Evolutionary conservation across 1,140 invertebrate genomes (phyloP).

Genomic region (Triops longicaudatus): DNA sequence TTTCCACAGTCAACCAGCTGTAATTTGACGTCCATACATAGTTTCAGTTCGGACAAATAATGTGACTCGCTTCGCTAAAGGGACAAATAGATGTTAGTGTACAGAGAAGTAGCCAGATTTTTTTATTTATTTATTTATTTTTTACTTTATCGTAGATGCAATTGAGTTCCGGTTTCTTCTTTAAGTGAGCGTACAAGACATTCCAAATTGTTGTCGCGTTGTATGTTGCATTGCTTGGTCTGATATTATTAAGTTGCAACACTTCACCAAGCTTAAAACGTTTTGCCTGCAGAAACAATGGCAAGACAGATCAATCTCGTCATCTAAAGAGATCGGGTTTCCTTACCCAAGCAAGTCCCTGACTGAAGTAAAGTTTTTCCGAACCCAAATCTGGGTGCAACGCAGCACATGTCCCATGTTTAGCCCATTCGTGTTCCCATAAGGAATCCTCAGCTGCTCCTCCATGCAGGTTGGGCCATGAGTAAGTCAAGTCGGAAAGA

Average conservation of each 20-base stretch:
- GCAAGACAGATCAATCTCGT: not conserved
- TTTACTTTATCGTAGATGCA: constrained; percentile 22
- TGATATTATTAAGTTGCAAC: not conserved
- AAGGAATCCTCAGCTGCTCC: constrained; percentile 49
- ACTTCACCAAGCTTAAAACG: constrained; percentile 9
- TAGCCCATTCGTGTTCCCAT: constrained; percentile 76
- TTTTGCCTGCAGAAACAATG: constrained; percentile 13
- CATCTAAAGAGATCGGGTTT: not conserved
- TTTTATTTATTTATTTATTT: not conserved
- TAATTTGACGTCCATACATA: constrained; percentile 20
- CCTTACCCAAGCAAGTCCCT: constrained; percentile 50
- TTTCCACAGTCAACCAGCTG: constrained; percentile 19
- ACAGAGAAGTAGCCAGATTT: not conserved
- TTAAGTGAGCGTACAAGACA: not conserved
- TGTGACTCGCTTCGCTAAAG: constrained; percentile 5
- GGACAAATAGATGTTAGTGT: not conserved
- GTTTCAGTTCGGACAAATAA: constrained; percentile 23
- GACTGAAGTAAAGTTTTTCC: constrained; percentile 62
- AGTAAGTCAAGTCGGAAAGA: constrained; percentile 49
- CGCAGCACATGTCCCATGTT: constrained; percentile 72
- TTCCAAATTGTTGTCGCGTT: constrained; percentile 17
- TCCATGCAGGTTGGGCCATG: constrained; percentile 65
- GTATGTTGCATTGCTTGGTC: constrained; percentile 18
- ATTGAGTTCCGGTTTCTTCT: not conserved
- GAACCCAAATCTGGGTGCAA: constrained; percentile 49